Percentiles rank a stretch among this genome's conserved stretches.
Conservation (phyloP, 2,113 vertebrate species). For the Anguilla japonica region DNA sequence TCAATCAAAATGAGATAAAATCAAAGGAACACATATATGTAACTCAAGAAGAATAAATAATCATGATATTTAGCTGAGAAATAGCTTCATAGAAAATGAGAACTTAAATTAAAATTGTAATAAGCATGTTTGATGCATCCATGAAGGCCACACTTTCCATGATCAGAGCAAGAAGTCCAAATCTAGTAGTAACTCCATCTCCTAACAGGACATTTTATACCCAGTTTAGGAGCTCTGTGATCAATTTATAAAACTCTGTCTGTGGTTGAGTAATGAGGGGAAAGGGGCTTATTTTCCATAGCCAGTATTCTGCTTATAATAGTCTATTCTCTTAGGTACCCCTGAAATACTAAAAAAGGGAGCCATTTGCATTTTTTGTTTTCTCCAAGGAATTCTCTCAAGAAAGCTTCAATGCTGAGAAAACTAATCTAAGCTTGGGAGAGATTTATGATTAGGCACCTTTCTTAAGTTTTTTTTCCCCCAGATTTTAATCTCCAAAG, state of each 20-base stretch:
- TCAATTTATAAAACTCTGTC: constrained; percentile 9
- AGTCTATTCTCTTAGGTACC: constrained; percentile 47
- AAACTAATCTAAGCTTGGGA: constrained; percentile 51
- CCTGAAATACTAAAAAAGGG: constrained; percentile 44
- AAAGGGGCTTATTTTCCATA: constrained; percentile 26
- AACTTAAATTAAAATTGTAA: too few species aligned
- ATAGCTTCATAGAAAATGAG: too few species aligned
- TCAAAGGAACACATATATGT: neutral
- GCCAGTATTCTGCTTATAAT: constrained; percentile 47
- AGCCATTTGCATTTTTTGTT: constrained; percentile 54
- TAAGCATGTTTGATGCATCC: constrained; percentile 46
- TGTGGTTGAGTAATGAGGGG: neutral
- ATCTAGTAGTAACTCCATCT: neutral
- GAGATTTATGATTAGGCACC: constrained; percentile 34
- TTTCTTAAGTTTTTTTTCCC: neutral
- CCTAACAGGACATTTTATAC: neutral
- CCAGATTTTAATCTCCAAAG: constrained; percentile 14
- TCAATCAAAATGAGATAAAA: neutral
- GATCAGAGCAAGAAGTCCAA: constrained; percentile 45
- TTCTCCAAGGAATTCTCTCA: constrained; percentile 41
- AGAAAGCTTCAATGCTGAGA: constrained; percentile 39
- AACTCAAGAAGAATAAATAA: too few species aligned
- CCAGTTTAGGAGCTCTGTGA: constrained; percentile 36
- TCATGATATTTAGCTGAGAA: too few species aligned
- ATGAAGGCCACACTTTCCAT: constrained; percentile 31